Conservation (phyloP, 2,888 invertebrate species). For the Steinernema carpocapsae region DNA sequence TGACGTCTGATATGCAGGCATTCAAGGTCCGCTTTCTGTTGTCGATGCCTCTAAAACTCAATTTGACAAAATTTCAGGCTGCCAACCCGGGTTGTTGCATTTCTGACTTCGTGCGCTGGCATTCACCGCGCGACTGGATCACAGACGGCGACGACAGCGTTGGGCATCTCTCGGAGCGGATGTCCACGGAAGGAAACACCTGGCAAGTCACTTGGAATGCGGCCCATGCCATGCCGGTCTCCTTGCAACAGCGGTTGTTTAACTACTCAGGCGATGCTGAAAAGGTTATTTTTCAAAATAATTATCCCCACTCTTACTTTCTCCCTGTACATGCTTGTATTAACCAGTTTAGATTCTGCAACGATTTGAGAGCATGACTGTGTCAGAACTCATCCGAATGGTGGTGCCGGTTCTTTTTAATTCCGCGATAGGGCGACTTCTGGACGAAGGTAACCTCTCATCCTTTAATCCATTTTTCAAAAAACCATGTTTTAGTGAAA, state of each 20-base stretch:
- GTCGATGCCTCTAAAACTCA: too few species aligned
- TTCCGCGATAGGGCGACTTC: constrained; percentile 28
- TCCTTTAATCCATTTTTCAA: too few species aligned
- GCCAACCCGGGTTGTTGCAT: constrained; percentile 89
- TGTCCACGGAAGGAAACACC: constrained; percentile 87
- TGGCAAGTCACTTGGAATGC: constrained; percentile 91
- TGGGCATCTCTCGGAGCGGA: constrained; percentile 59
- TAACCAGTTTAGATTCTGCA: constrained; percentile 48
- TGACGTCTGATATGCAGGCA: constrained; percentile 95
- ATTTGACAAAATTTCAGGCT: constrained; percentile 73
- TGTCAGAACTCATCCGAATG: constrained; percentile 49
- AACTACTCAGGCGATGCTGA: constrained; percentile 94
- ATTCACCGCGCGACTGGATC: constrained; percentile 93
- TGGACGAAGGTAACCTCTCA: constrained; percentile 34
- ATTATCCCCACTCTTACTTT: not conserved
- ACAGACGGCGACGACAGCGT: constrained; percentile 70
- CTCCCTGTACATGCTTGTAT: not conserved
- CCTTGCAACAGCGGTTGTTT: constrained; percentile 87
- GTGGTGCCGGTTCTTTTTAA: constrained; percentile 50
- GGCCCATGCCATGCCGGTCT: constrained; percentile 85
- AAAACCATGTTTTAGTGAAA: too few species aligned
- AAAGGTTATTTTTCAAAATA: constrained; percentile 75
- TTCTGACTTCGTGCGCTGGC: constrained; percentile 97
- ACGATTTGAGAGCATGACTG: constrained; percentile 40
- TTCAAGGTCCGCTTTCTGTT: constrained; percentile 80